phyloP scores from a whole-genome alignment of 2,113 vertebrate species.

The Panthera leo region DNA sequence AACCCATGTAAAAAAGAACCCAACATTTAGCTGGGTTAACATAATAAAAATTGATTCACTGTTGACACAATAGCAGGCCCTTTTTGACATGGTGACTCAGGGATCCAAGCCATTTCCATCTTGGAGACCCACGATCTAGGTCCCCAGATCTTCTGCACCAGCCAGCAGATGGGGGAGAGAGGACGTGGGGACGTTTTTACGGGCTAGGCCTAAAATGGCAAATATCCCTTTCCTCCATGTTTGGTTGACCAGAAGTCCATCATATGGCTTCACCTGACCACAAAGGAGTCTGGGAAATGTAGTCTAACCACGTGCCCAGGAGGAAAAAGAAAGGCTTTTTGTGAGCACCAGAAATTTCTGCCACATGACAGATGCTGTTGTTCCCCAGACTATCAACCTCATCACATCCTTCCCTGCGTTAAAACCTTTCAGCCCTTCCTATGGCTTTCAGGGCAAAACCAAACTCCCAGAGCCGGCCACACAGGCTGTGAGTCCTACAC shows the following conservation, averaged over 20 bases:
- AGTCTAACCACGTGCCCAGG: not conserved
- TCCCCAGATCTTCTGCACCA: not conserved
- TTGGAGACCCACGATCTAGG: not conserved
- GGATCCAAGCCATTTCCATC: not conserved
- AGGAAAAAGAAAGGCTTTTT: not conserved
- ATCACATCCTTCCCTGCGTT: not conserved
- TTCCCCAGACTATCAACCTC: not conserved
- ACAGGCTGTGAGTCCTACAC: not conserved
- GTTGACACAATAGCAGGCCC: not conserved
- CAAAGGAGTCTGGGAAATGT: not conserved
- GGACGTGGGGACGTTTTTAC: not conserved
- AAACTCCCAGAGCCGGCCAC: no score
- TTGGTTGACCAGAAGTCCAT: not conserved
- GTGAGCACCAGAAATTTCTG: not conserved
- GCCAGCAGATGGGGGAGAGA: not conserved
- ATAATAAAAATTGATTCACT: not conserved
- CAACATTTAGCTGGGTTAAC: not conserved
- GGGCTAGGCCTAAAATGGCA: not conserved
- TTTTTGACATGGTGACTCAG: not conserved
- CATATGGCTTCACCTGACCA: not conserved
- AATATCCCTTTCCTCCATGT: not conserved
- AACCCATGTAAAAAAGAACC: not conserved
- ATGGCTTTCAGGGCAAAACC: not conserved
- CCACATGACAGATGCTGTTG: not conserved
- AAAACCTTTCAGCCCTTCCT: not conserved